Evolutionary conservation across 2,797 vertebrate species (phyloP), one percentile per base, ranked within the genome.

Genomic region (Mallotus villosus): DNA sequence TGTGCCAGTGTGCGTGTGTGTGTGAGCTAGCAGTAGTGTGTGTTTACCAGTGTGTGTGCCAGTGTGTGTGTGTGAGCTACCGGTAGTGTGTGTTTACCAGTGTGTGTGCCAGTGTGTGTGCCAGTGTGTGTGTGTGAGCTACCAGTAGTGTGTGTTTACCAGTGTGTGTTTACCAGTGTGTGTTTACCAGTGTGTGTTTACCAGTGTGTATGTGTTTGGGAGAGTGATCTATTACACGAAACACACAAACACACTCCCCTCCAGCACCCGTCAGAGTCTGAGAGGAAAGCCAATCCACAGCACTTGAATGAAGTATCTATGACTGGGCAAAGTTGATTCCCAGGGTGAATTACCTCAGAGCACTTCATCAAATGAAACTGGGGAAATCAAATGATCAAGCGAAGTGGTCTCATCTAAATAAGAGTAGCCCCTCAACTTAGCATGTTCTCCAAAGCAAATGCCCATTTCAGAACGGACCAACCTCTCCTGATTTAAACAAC

Each of bases 301-400:
- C 46, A 63, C 79, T 70, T 77, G 73, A 81, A 76, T 80, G 68
- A 85, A 78, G 75, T 25, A 7, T 67, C 51, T 29, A 32, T 63
- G 61, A 63, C 11, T 3, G 32, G 55, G 73, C 59, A 58, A 75
- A 83, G 78, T 70, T 78, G 72, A 81, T 64, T 0, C 4, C 32
- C 53, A 51, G 34, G 58, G 71, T 79, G 14, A 81, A 75, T 82
- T 75, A 79, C 64, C 73, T 71, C 61, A 29, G 32, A 71, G 85
- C 84, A 81, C 85, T 87, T 67, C 2, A 55, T 81, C 73, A 75
- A 74, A 87, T 90, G 63, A 81, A 66, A 79, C 59, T 51, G 64
- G 14, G 64, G 8, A 41, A 67, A 29, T 53, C 41, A 34, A 69
- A 66, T 74, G 70, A 84, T 78, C 73, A 78, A 70, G 76, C 68